Evolutionary conservation across 2,888 invertebrate species (phyloP), one percentile per base, ranked within the genome.

Genomic region (Aethes cnicana): DNA sequence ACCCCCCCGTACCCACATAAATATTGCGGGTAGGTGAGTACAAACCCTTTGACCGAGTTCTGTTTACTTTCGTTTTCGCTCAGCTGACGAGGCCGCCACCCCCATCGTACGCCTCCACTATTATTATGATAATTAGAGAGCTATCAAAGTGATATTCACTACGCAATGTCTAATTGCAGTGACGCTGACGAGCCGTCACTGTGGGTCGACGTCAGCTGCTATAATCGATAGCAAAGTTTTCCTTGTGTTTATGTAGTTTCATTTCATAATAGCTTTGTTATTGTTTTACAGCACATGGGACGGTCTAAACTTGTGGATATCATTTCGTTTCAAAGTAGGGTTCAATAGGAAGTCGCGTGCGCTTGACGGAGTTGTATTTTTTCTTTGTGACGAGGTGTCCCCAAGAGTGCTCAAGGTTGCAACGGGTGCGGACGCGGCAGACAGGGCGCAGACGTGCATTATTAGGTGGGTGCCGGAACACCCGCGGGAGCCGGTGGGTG

Each of bases 11-110:
- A 81, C 86, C 88, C 86, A 88, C 88, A 89, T 89, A 89, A 89
- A 89, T 88, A 89, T 89, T 89, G 88, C 81, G 87, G 86, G 88
- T 89, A 88, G 88, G 87, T 84, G 88, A 87, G 81, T 86, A 86
- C 87, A 85, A 87, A 89, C 90, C 90, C 90, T 90, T 90, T 90
- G 90, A 90, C 90, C 90, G 90, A 90, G 88, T 90, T 89, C 89
- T 90, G 89, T 89, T 89, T 89, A 90, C 90, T 90, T 90, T 90
- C 90, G 84, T 87, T 90, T 90, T 90, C 90, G 81, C 88, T 87
- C 90, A 90, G 90, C 90, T 89, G 90, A 86, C 87, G 88, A 78
- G 83, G 79, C 75, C 75, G 72, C 81, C 81, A 74, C 81, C 84
- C 81, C 75, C 63, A 72, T 74, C 75, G 72, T 74, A 71, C 68